A percentile compares a stretch with the other conserved stretches of the same genome.
These are phyloP conservation scores for Epinotia demarniana DNA, from an alignment of 2,888 invertebrate species.

Conservation along the genomic window DNA sequence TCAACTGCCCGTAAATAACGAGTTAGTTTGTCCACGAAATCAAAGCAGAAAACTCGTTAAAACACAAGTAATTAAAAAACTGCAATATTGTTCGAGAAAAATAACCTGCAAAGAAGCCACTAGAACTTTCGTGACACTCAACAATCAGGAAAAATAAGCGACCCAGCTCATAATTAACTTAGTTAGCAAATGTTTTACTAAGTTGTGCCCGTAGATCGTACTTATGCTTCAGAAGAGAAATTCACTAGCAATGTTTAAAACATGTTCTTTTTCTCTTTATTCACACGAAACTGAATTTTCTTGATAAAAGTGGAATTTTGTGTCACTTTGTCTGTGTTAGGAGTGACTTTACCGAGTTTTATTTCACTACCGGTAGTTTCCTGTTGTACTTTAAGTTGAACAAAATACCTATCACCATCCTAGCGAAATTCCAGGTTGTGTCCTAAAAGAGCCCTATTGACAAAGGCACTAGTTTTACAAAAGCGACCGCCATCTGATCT, in stretches of 20 bases:
- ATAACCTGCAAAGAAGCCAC: conserved; percentile 27
- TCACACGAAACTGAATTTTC: conserved; percentile 1
- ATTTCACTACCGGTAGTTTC: neutral
- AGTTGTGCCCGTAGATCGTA: conserved; percentile 52
- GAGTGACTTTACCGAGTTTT: neutral
- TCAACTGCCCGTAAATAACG: conserved; percentile 4
- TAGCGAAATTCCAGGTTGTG: neutral
- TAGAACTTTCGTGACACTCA: conserved; percentile 40
- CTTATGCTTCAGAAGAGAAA: conserved; percentile 9
- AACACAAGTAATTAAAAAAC: conserved; percentile 43
- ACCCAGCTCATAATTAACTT: conserved; percentile 60
- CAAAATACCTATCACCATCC: too few relatives aligned
- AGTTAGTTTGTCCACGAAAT: conserved; percentile 11
- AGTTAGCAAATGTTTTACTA: conserved; percentile 57
- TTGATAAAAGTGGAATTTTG: neutral
- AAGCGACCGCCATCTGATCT: too few relatives aligned
- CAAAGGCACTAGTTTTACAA: too few relatives aligned
- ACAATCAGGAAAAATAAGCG: conserved; percentile 53
- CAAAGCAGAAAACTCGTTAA: conserved; percentile 17
- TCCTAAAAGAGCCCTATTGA: too few relatives aligned
- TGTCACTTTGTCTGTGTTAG: neutral
- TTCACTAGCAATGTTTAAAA: neutral
- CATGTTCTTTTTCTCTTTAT: too few relatives aligned
- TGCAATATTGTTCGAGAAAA: conserved; percentile 35
- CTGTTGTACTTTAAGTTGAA: neutral